phyloP scores from a whole-genome alignment of 2,113 vertebrate species.

The Pristiophorus japonicus region DNA sequence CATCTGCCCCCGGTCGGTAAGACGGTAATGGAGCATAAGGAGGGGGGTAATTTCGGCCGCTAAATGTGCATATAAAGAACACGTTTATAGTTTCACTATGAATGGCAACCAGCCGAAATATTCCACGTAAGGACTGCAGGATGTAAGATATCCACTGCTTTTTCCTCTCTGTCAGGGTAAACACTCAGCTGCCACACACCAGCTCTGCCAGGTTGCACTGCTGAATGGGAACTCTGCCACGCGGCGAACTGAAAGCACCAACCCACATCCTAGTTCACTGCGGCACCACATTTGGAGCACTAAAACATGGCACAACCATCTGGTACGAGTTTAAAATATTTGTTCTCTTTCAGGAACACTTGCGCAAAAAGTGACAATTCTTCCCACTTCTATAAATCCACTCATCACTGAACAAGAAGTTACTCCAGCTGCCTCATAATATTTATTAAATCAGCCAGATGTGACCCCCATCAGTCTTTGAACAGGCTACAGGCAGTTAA shows the following conservation, averaged over 20 bases:
- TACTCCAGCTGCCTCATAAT: not conserved
- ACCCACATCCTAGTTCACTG: not conserved
- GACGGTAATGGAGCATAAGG: too few species aligned
- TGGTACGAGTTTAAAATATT: not conserved
- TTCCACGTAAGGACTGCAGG: not conserved
- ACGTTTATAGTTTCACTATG: not conserved
- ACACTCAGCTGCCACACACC: not conserved
- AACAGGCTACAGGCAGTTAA: not conserved
- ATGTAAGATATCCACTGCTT: not conserved
- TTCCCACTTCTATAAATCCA: not conserved
- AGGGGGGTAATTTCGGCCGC: too few species aligned
- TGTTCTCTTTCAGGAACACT: not conserved
- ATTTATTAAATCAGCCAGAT: not conserved
- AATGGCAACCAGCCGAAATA: not conserved
- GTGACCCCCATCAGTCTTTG: not conserved
- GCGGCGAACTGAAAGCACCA: not conserved
- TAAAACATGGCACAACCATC: not conserved
- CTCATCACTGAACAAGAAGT: not conserved
- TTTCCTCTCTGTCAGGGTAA: not conserved
- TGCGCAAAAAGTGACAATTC: not conserved
- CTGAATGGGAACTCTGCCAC: not conserved
- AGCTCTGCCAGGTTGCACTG: not conserved
- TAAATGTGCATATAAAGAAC: not conserved
- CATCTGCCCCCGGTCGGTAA: too few species aligned
- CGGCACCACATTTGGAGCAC: not conserved